Evolutionary conservation across 2,797 vertebrate species (phyloP), one percentile per base, ranked within the genome.

Genomic region (Euphonia xanthogaster): DNA sequence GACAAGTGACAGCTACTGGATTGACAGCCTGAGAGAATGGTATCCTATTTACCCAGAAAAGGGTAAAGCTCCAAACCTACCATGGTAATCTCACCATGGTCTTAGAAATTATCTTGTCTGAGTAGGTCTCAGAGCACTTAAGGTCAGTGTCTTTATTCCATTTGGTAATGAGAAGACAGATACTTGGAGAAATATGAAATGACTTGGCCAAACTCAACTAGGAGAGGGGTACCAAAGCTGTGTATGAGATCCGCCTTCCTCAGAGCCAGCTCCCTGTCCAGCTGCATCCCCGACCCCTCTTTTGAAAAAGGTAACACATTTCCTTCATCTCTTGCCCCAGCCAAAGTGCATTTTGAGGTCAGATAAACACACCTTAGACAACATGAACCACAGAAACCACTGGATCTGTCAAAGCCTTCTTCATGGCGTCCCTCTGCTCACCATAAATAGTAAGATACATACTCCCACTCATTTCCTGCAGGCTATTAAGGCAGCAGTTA

Each of bases 1-100:
- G 86, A 95, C 86, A 97, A 88, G 73, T 88, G 78, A 94, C 90
- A 95, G 61, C 71, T 80, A 67, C n/a, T 39, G 51, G 76, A 96
- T 88, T 96, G 93, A 95, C 95, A 97, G 42, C 70, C 83, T 78
- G 60, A 71, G 63, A 92, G 91, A 92, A 91, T 14, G 44, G 44
- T 72, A 91, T 90, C 77, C 60, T 96, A 62, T 94, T 97, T 97
- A 94, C 84, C 66, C 71, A 94, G 93, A 71, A 94, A 77, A 86
- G 27, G 62, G 62, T 67, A 73, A 54, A 91, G 16, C 9, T 70
- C 15, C 37, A 23, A 54, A 80, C 25, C n/a, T 88, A 78, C 25
- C 4, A 9, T 1, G 2, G 73, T 48, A 78, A 31, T 81, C 10
- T 28, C 35, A 35, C 39, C 10, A 8, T 25, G 7, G 8, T 63